A percentile compares a stretch with the other conserved stretches of the same genome.
Evolutionary conservation across 2,888 invertebrate genomes (phyloP).

Genomic region (Ectemnius continuus): DNA sequence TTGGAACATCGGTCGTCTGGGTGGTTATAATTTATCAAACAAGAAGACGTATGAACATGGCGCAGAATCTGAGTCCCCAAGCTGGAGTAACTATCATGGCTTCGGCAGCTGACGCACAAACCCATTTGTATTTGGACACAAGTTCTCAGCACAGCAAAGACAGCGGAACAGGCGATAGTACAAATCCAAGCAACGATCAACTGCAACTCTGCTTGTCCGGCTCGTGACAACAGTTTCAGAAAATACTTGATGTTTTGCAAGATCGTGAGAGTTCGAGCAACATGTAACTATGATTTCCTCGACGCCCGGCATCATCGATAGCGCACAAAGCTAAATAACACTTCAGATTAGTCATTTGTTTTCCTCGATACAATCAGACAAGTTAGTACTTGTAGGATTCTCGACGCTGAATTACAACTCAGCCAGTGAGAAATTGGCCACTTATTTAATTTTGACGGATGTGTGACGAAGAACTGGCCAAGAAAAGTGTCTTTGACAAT

Average conservation of each 20-base stretch:
- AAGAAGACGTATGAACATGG: conserved; percentile 82
- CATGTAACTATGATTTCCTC: no score
- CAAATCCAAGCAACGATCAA: conserved; percentile 86
- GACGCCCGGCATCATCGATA: no score
- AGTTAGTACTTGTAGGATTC: no score
- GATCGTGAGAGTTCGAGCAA: not conserved
- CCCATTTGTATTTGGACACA: conserved; percentile 82
- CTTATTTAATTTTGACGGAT: no score
- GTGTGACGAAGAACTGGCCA: no score
- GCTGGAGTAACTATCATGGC: conserved; percentile 43
- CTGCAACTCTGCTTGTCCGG: conserved; percentile 76
- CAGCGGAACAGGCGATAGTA: conserved; percentile 89
- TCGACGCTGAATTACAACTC: no score
- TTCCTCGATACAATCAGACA: no score
- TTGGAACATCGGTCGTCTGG: conserved; percentile 95
- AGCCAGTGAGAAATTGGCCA: no score
- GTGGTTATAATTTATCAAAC: conserved; percentile 94
- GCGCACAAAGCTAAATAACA: no score
- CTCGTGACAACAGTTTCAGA: conserved; percentile 42
- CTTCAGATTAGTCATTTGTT: no score
- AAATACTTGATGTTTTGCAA: not conserved
- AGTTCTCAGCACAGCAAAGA: conserved; percentile 89
- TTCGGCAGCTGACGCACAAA: conserved; percentile 67
- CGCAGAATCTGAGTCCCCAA: conserved; percentile 54
- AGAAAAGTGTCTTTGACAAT: no score